Percentiles rank a stretch among this genome's conserved stretches.
Evolutionary conservation across 2,888 invertebrate species (phyloP).

Genomic region (Phaedon cochleariae): DNA sequence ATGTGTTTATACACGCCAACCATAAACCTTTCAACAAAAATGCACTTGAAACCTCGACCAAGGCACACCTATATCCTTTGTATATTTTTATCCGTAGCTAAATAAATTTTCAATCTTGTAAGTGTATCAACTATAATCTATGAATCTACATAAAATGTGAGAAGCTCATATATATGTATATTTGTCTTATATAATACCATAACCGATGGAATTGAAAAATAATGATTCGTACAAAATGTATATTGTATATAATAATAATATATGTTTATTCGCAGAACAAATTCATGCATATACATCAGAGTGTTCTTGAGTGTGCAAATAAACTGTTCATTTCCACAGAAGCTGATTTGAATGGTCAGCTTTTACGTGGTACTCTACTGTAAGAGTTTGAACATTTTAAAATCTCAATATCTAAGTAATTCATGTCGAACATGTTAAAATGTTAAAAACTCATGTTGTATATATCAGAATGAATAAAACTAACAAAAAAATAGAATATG

Average conservation of each 20-base stretch:
- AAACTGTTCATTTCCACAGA: too few species aligned
- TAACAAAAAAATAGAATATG: too few species aligned
- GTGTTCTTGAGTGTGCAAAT: too few species aligned
- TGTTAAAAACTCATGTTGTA: too few species aligned
- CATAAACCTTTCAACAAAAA: conserved; percentile 17
- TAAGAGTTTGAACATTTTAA: too few species aligned
- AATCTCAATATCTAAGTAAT: too few species aligned
- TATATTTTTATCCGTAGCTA: conserved; percentile 18
- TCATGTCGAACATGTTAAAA: too few species aligned
- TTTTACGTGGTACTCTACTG: too few species aligned
- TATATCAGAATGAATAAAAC: too few species aligned
- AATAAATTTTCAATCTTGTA: not conserved
- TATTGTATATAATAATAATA: not conserved
- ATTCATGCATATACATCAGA: too few species aligned
- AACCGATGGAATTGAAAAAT: not conserved
- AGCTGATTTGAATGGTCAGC: too few species aligned
- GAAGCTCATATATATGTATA: not conserved
- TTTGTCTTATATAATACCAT: conserved; percentile 12
- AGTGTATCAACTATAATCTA: conserved; percentile 15
- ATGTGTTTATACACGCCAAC: not conserved
- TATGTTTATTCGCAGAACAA: too few species aligned
- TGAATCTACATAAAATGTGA: conserved; percentile 16
- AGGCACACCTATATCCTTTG: conserved; percentile 24
- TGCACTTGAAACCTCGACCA: conserved; percentile 13
- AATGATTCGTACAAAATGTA: not conserved